phyloP scores from a whole-genome alignment of 1,140 invertebrate genomes.

The Myzus persicae region DNA sequence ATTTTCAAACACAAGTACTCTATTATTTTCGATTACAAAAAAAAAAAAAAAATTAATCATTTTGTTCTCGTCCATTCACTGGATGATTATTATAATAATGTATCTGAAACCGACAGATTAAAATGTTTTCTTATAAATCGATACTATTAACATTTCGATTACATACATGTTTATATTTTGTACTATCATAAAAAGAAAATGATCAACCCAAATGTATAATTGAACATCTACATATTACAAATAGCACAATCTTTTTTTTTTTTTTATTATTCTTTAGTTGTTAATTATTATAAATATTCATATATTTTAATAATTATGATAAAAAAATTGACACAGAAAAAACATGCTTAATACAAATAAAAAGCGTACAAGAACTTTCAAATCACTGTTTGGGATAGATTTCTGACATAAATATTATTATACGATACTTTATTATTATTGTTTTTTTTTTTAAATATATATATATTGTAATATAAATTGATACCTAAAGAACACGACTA shows the following conservation, averaged over 20 bases:
- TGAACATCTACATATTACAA: conserved; percentile 48
- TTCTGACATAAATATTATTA: conserved; percentile 50
- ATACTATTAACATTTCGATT: conserved; percentile 44
- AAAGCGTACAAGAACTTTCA: conserved; percentile 47
- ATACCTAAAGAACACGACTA: conserved; percentile 54
- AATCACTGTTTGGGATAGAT: conserved; percentile 52
- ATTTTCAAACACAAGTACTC: conserved; percentile 42
- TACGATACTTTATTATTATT: conserved; percentile 18
- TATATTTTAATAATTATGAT: conserved; percentile 55
- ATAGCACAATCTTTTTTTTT: conserved; percentile 36
- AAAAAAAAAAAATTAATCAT: conserved; percentile 46
- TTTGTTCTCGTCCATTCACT: conserved; percentile 48
- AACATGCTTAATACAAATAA: conserved; percentile 58
- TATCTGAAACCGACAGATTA: conserved; percentile 8
- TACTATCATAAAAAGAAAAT: conserved; percentile 48
- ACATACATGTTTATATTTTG: conserved; percentile 26
- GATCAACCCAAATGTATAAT: conserved; percentile 44
- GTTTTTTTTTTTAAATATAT: background rate
- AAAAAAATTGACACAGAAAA: conserved; percentile 59
- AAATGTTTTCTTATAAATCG: conserved; percentile 23
- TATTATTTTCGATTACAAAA: conserved; percentile 49
- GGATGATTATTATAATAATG: conserved; percentile 18
- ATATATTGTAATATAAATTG: conserved; percentile 45
- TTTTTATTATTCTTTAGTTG: conserved; percentile 49
- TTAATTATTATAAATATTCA: conserved; percentile 55